phyloP scores from a whole-genome alignment of 2,888 invertebrate genomes.

The Resseliella maxima region DNA sequence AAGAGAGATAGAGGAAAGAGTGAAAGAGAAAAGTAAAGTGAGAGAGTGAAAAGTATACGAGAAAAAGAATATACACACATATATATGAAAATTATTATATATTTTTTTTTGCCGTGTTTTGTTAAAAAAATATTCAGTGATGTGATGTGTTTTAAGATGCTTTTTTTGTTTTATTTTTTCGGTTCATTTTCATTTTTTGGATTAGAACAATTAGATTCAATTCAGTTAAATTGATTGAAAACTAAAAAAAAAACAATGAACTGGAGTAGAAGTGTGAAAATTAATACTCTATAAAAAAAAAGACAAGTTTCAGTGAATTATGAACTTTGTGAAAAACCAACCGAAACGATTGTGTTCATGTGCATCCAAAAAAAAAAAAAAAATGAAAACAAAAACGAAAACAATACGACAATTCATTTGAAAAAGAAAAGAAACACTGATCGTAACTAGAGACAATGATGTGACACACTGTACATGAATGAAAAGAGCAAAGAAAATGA shows the following conservation, averaged over 20 bases:
- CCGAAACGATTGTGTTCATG: neutral
- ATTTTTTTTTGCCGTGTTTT: slow-evolving; percentile 49
- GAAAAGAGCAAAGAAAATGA: no score
- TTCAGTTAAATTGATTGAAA: no score
- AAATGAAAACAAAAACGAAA: neutral
- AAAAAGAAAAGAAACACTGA: neutral
- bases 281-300: neutral
- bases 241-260: no score
- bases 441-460: no score
- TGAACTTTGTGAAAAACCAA: no score
- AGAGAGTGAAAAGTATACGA: neutral
- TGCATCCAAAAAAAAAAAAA: neutral
- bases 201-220: neutral
- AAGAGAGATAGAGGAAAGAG: no score
- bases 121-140: slow-evolving; percentile 42
- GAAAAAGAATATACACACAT: neutral
- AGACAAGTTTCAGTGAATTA: neutral
- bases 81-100: neutral
- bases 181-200: slow-evolving; percentile 49
- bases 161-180: slow-evolving; percentile 55
- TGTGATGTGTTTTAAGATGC: slow-evolving; percentile 53
- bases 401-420: neutral
- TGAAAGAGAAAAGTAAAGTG: no score
- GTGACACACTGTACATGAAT: no score
- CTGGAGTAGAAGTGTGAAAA: no score